A percentile compares a stretch with the other conserved stretches of the same genome.
phyloP scores from a whole-genome alignment of 2,797 vertebrate species.

The Amphiprion clarkii region DNA sequence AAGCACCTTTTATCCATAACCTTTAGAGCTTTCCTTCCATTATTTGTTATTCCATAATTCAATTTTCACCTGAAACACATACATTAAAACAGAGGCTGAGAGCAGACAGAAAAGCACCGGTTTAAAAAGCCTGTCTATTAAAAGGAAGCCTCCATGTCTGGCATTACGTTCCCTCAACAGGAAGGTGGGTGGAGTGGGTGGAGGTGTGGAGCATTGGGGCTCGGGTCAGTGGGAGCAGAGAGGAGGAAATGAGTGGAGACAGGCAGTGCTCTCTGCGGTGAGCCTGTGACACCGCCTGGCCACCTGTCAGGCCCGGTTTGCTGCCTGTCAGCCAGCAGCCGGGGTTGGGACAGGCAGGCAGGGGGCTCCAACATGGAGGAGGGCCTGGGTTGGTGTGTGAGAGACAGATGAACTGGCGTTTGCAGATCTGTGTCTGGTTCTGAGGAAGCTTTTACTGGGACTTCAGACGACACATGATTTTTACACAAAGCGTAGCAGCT shows the following conservation, averaged over 20 bases:
- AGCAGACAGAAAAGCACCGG: conserved; percentile 8
- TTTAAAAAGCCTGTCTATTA: conserved; percentile 19
- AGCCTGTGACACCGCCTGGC: conserved; percentile 76
- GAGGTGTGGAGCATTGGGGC: conserved; percentile 48
- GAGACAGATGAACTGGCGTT: conserved; percentile 37
- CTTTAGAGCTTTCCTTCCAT: conserved; percentile 14
- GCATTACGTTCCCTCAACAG: conserved; percentile 44
- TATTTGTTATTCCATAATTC: conserved; percentile 20
- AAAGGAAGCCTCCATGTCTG: conserved; percentile 34
- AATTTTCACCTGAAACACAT: conserved; percentile 15
- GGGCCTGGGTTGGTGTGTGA: conserved; percentile 7
- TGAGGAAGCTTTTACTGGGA: conserved; percentile 15
- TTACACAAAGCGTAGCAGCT: conserved; percentile 15
- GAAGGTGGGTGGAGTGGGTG: conserved; percentile 36
- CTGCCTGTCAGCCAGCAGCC: conserved; percentile 72
- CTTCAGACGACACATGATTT: conserved; percentile 13
- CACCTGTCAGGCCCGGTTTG: conserved; percentile 79
- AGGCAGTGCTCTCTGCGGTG: conserved; percentile 73
- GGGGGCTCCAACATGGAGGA: conserved; percentile 34
- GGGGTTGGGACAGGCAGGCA: conserved; percentile 47
- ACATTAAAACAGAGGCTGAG: conserved; percentile 19
- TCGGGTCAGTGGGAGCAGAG: conserved; percentile 63
- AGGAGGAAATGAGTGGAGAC: conserved; percentile 80
- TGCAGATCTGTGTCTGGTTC: conserved; percentile 51
- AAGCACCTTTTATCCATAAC: conserved; percentile 6